Conservation (phyloP, 2,113 vertebrate genomes). For the Gobius niger region DNA sequence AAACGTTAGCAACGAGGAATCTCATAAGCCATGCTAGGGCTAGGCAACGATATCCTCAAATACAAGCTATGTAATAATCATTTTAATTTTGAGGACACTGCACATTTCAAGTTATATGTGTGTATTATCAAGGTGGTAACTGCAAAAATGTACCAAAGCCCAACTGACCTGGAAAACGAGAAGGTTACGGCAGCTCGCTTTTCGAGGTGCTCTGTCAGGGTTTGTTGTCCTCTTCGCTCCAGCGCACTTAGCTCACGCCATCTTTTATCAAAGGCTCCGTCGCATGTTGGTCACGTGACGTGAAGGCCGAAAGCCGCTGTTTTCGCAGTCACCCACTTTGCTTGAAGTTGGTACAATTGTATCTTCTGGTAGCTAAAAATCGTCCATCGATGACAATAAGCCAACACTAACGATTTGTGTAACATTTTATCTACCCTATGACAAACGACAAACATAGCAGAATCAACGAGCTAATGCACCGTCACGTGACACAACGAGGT, state of each 20-base stretch:
- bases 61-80: not conserved
- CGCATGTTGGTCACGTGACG: conserved; percentile 86
- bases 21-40: not conserved
- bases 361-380: not conserved
- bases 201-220: conserved; percentile 40
- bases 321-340: conserved; percentile 35
- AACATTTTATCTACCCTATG: conserved; percentile 48
- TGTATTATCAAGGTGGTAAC: not conserved
- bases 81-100: not conserved
- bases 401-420: conserved; percentile 12
- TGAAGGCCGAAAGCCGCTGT: conserved; percentile 47
- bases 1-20: conserved; percentile 54
- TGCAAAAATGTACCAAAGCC: not conserved
- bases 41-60: conserved; percentile 5
- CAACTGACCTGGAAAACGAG: conserved; percentile 51
- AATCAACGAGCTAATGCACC: conserved; percentile 72
- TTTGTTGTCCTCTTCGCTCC: conserved; percentile 74
- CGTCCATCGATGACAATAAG: not conserved
- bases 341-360: not conserved
- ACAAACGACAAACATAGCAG: conserved; percentile 74
- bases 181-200: conserved; percentile 26
- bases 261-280: conserved; percentile 84
- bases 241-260: conserved; percentile 91
- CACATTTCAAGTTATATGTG: not conserved
- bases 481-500: conserved; percentile 74